Base-by-base conservation (phyloP, 2,113 vertebrate genomes). In the Galemys pyrenaicus region DNA sequence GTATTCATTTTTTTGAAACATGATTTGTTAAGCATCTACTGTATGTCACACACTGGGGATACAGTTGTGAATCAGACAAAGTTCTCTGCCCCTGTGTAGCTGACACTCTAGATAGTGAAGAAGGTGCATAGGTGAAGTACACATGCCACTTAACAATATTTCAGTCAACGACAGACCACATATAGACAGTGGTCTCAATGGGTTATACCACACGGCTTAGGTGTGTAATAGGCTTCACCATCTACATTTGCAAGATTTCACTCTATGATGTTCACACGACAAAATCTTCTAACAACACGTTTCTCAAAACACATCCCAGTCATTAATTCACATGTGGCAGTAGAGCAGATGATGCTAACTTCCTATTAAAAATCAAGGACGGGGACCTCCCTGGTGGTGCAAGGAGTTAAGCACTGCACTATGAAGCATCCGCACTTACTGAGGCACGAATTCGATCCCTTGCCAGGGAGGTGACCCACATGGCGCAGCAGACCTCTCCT, bases 61-160 rank as follows among this genome's bases (percentile, higher is more conserved):
- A 51, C 19, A 95, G 46, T 16, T 70, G 30, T 71, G n/a, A 91
- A 44, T 4, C 54, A 92, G 64, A 87, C 35, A 78, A 94, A 70
- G 15, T 51, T 85, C 91, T 24, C 68, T 82, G 74, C 30, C 35
- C 30, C 71, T 70, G 64, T 58, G 32, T 20, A 85, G 64, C 11
- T 82, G 79, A 88, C 60, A 88, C 84, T 93, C 39, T 92, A 84
- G 54, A 62, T 35, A 86, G 89, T 71, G 79, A 91, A 83, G 60
- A 92, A 68, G 65, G 91, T 81, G 87, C 16, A 74, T 6, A 35
- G 19, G 35, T 83, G 24, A 89, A 80, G 32, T 77, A 75, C 28
- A 46, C 44, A 12, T 41, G 28, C 24, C 41, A 30, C 15, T 74
- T 71, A 20, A 35, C n/a, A 16, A 74, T 17, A 30, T 74, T 74